Percentiles rank a stretch among this genome's conserved stretches.
Conservation (phyloP, 2,113 vertebrate species). For the Phylloscopus trochiloides region DNA sequence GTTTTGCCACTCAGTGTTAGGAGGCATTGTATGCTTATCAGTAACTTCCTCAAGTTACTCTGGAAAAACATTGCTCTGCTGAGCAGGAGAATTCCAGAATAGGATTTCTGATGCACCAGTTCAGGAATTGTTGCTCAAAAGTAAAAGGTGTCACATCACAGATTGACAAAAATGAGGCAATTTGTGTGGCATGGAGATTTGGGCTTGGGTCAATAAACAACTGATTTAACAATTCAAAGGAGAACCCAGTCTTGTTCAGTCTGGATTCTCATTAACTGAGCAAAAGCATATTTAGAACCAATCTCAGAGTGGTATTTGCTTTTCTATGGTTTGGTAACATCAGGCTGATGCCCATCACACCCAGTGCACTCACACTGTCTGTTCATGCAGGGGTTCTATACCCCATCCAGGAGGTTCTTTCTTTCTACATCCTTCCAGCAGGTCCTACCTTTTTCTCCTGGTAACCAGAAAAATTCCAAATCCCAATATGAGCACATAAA, state of each 20-base stretch:
- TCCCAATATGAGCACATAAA: not conserved
- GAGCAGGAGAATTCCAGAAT: not conserved
- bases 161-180: not conserved
- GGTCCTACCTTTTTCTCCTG: not conserved
- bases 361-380: not conserved
- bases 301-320: not conserved
- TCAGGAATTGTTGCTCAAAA: not conserved
- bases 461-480: not conserved
- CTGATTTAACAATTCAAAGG: not conserved
- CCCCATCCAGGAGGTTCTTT: not conserved
- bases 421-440: not conserved
- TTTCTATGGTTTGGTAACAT: not conserved
- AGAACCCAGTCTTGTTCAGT: constrained; percentile 24
- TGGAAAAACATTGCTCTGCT: not conserved
- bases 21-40: not conserved
- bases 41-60: not conserved
- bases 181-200: not conserved
- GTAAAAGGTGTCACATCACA: not conserved
- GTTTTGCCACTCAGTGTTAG: not conserved
- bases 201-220: not conserved
- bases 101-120: not conserved
- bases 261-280: not conserved
- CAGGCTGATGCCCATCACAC: not conserved
- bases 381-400: accelerated
- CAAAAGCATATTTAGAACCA: not conserved